Evolutionary conservation across 2,888 invertebrate species (phyloP), one percentile per base, ranked within the genome.

Genomic region (Drosophila nr. medialis): DNA sequence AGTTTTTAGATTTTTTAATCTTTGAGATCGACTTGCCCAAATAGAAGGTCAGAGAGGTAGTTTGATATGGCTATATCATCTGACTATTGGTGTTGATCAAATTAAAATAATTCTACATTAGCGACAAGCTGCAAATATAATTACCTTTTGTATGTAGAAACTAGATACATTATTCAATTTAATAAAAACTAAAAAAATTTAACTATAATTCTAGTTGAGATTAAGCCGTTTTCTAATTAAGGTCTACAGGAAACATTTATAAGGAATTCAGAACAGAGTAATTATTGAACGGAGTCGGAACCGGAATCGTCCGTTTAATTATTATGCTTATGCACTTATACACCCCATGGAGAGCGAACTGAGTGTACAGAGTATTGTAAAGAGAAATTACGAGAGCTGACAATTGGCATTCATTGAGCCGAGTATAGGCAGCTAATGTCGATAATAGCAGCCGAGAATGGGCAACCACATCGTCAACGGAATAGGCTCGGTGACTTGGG

Each of bases 391-490:
- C 29, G 59, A 69, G 53, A 34, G 36, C 48, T 67, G 75, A 45
- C 77, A 60, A 86, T 83, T 77, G 83, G 62, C 81, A 81, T 77
- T 72, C 71, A 80, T 80, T 77, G 77, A 65, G 72, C 64, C 59
- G 54, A 51, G 62, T 71, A 64, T 60, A 70, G 72, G 67, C 77
- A 61, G 74, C 75, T 77, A 80, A 81, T 83, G 84, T 81, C 81
- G 86, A 84, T 86, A 83, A 83, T 86, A 56, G 75, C 70, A 72
- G 55, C 62, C 69, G 55, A 60, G 74, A 49, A 65, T 38, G 68
- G 74, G 34, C 62, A 65, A 61, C 79, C 77, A 24, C 78, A 73
- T 68, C 61, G 49, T 62, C 58, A n/a, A 42, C 30, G 45, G 40
- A 24, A 58, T 32, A 36, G 8, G 32, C 45, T 45, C 15, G 15